A percentile compares a stretch with the other conserved stretches of the same genome.
phyloP scores from a whole-genome alignment of 2,888 invertebrate species.

The Drosophila niveifrons region DNA sequence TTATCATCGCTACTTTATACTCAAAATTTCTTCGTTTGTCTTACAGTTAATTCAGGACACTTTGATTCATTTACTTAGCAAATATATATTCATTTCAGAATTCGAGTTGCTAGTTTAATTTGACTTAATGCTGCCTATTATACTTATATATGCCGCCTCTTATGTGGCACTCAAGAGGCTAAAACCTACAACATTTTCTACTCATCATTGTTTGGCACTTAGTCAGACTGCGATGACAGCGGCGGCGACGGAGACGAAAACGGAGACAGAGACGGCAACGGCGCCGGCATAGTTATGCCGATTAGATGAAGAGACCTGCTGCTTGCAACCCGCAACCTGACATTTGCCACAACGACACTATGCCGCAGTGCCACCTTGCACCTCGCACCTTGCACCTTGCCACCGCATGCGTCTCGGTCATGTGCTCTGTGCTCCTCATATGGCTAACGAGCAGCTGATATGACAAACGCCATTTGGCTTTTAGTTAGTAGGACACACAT shows the following conservation, averaged over 20 bases:
- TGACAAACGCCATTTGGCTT: slow-evolving; percentile 77
- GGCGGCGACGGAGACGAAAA: neutral
- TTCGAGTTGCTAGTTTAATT: slow-evolving; percentile 4
- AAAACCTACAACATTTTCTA: slow-evolving; percentile 51
- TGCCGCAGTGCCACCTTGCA: neutral
- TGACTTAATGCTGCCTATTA: neutral
- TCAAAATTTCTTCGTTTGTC: no score
- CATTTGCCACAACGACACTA: slow-evolving; percentile 4
- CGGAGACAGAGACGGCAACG: slow-evolving; percentile 4
- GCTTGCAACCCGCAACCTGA: slow-evolving; percentile 6
- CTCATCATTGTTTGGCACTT: slow-evolving; percentile 77
- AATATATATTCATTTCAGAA: neutral
- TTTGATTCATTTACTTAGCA: neutral
- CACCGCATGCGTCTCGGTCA: slow-evolving; percentile 9
- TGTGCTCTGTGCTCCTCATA: slow-evolving; percentile 37
- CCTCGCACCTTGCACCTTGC: slow-evolving; percentile 1
- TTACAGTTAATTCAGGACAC: no score
- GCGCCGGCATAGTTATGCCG: slow-evolving; percentile 60
- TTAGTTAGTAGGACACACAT: slow-evolving; percentile 55
- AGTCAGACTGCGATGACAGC: slow-evolving; percentile 58
- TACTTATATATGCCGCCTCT: slow-evolving; percentile 12
- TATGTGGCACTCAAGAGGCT: slow-evolving; percentile 28
- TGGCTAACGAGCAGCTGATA: slow-evolving; percentile 76
- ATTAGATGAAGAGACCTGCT: slow-evolving; percentile 59
- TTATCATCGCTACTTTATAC: no score